These are phyloP conservation scores for Anthophora plumipes DNA, from an alignment of 2,888 invertebrate genomes.

Conservation along the genomic window DNA sequence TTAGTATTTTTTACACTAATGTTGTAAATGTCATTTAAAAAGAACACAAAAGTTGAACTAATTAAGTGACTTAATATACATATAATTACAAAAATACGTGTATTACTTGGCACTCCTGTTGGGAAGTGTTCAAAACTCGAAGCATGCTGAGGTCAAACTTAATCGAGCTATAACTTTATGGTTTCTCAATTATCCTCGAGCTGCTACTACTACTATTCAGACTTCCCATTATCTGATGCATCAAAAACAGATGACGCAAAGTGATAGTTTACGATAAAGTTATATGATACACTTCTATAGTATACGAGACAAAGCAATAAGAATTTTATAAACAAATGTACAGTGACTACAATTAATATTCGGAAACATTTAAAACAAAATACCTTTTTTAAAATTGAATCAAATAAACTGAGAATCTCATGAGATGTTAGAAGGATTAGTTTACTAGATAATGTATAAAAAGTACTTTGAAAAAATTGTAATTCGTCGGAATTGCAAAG, in stretches of 20 bases:
- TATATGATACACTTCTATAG: background rate
- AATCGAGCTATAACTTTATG: slow-evolving; percentile 10
- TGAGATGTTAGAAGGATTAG: no score
- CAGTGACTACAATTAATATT: no score
- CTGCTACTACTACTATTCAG: slow-evolving; percentile 15
- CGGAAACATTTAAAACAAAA: no score
- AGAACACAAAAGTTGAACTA: background rate
- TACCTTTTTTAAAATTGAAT: no score
- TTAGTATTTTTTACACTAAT: background rate
- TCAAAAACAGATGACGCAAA: slow-evolving; percentile 25
- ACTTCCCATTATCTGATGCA: slow-evolving; percentile 20
- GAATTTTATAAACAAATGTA: background rate
- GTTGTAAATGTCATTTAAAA: no score
- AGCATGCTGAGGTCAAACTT: background rate
- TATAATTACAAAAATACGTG: background rate
- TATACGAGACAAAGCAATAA: background rate
- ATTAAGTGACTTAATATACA: background rate
- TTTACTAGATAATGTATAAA: no score
- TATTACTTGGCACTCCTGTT: background rate
- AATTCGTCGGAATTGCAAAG: no score
- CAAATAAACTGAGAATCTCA: no score
- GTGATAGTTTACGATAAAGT: background rate
- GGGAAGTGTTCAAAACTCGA: background rate
- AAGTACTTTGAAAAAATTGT: no score
- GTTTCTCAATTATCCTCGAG: slow-evolving; percentile 6